These are phyloP conservation scores for Montipora capricornis DNA, from an alignment of 64 coral and sea anemone species.

Conservation along the genomic window DNA sequence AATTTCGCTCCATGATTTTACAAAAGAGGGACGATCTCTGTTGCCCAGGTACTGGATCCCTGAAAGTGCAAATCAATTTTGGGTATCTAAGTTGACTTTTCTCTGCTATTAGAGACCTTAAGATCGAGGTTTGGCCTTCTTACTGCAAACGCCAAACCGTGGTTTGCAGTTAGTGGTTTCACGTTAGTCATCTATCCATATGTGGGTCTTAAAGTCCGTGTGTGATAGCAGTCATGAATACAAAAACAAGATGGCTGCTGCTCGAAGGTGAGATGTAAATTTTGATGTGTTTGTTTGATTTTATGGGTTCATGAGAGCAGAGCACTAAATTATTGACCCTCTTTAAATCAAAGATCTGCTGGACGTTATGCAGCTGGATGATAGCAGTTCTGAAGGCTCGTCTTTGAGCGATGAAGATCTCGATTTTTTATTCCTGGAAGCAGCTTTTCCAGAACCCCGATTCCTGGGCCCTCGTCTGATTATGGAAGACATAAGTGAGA, in stretches of 20 bases:
- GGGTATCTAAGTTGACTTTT: too few relatives aligned
- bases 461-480: too few relatives aligned
- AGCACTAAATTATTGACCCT: constrained; percentile 31
- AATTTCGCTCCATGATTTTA: too few relatives aligned
- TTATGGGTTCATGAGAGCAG: constrained; percentile 21
- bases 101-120: constrained; percentile 26
- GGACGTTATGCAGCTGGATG: too few relatives aligned
- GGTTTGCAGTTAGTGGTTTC: constrained; percentile 24
- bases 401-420: too few relatives aligned
- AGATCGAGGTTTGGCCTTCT: constrained; percentile 44
- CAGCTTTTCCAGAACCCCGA: too few relatives aligned
- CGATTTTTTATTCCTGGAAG: too few relatives aligned
- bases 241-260: constrained; percentile 42
- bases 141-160: constrained; percentile 29
- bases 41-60: too few relatives aligned
- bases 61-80: too few relatives aligned
- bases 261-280: constrained; percentile 30
- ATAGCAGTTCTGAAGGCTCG: too few relatives aligned
- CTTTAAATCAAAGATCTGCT: constrained; percentile 49
- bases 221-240: neutral
- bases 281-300: constrained; percentile 22
- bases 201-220: constrained; percentile 38
- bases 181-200: constrained; percentile 30
- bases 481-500: too few relatives aligned
- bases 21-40: too few relatives aligned